These are phyloP conservation scores for Xanthorhoe designata DNA, from an alignment of 2,888 invertebrate genomes.

Conservation along the genomic window DNA sequence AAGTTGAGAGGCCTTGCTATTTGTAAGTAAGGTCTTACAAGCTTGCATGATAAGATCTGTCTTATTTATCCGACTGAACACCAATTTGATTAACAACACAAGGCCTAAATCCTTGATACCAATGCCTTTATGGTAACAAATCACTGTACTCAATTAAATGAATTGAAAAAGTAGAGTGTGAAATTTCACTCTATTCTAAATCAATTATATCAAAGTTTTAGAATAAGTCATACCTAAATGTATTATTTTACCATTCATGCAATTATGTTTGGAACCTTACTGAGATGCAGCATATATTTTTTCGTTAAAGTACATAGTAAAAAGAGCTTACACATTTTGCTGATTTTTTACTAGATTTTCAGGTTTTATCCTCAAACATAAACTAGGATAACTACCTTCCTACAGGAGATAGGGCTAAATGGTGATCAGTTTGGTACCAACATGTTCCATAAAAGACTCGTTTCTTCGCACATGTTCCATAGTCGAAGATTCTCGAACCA, in stretches of 20 bases:
- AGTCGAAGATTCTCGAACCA: conserved; percentile 12
- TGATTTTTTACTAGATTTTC: not conserved
- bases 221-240: no score
- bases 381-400: not conserved
- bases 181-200: no score
- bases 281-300: not conserved
- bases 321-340: not conserved
- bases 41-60: not conserved
- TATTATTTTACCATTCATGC: no score
- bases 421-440: not conserved
- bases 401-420: not conserved
- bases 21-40: not conserved
- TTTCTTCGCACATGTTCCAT: not conserved
- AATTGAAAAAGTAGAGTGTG: no score
- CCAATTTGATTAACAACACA: no score
- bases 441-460: not conserved
- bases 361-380: not conserved
- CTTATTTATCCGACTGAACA: no score
- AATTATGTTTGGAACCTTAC: no score
- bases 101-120: no score
- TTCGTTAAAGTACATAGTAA: not conserved
- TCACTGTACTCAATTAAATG: no score
- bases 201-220: no score
- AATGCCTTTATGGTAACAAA: no score
- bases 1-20: not conserved